Base-by-base conservation (phyloP, 2,888 invertebrate genomes). In the Epinotia ramella region DNA sequence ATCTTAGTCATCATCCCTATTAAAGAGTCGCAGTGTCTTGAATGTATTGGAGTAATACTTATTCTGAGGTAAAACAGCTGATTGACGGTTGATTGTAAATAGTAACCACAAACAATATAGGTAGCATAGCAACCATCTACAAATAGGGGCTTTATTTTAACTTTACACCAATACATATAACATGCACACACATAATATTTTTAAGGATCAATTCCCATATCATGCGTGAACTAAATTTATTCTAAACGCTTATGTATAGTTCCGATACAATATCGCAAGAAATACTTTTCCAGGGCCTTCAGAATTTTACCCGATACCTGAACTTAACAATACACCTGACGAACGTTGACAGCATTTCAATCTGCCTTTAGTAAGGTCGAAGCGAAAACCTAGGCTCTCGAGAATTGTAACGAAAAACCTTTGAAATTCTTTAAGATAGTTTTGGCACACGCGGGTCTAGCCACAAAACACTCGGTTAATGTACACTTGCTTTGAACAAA, bases 371-470 rank as follows among this genome's bases (percentile, higher is more conserved):
- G 63, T 53, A 63, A 73, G 56, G 46, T 64, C 20, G 53, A 60
- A 60, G 44, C 49, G 53, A 62, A 74, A 64, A 49, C 49, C 63
- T 33, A 53, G 74, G 49, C 70, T 65, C 74, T 57, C 20, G 70
- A 59, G 70, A 18, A 53, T 60, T 59, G 74, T 74, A 70, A 74
- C 49, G 46, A 49, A 65, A 74, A 65, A 69, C 69, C 64, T 60
- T 73, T 69, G 33, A n/a, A 20, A n/a, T 59, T 70, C n/a, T 63
- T 20, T 67, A 46, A 74, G 69, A 65, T 70, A 49, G 46, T 40
- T 40, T 57, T 40, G 40, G 20, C 16, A 16, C 24, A 7, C 20
- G n/a, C n/a, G 44, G 44, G n/a, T n/a, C n/a, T n/a, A n/a, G 16
- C 18, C 12, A 2, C n/a, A 63, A 20, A 13, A 63, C 12, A 53